Evolutionary conservation across 2,888 invertebrate species (phyloP).

Genomic region (Pantelozetes paolii): DNA sequence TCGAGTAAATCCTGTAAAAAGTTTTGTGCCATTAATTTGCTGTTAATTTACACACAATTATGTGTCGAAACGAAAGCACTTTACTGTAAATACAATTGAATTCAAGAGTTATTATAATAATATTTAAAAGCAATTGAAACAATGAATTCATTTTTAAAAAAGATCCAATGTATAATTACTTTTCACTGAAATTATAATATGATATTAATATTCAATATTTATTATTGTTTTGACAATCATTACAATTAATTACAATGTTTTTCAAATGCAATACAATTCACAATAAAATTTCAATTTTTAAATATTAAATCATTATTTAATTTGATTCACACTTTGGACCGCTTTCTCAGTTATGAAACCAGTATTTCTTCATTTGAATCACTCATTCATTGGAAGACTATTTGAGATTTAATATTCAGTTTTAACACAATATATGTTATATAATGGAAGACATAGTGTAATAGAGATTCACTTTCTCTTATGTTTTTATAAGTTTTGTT

Average conservation of each 20-base stretch:
- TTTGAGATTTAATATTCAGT: neutral
- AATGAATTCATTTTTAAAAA: no score
- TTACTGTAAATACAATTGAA: no score
- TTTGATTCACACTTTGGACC: neutral
- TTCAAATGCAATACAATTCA: neutral
- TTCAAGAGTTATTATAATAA: no score
- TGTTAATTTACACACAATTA: neutral
- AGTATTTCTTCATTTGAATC: neutral
- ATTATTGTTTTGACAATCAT: neutral
- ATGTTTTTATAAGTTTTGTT: no score
- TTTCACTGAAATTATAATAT: neutral
- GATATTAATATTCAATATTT: neutral
- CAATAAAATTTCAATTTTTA: neutral
- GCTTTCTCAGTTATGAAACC: neutral
- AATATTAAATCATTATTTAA: no score
- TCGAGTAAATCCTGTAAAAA: neutral
- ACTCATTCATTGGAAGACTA: no score
- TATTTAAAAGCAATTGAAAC: no score
- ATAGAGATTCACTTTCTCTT: no score
- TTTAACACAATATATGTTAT: neutral
- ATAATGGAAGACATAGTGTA: neutral
- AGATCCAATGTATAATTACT: no score
- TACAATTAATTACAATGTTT: neutral
- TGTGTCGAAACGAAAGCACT: neutral
- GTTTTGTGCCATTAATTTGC: constrained; percentile 2